Evolutionary conservation across 2,797 vertebrate species (phyloP).

Genomic region (Melanotaenia nigrans): DNA sequence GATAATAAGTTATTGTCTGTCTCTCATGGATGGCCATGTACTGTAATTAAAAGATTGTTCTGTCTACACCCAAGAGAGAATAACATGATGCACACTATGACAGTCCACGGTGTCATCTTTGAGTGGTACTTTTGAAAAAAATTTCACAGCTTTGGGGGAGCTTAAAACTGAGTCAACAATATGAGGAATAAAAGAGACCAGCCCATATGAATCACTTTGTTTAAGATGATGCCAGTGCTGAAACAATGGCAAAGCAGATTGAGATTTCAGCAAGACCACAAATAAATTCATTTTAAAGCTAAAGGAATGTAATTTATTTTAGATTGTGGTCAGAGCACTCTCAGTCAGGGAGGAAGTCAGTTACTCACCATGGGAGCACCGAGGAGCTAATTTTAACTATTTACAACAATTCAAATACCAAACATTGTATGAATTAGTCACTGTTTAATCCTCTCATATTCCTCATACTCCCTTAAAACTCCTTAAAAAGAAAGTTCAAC

Average conservation of each 20-base stretch:
- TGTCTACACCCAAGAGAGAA: slow-evolving; percentile 45
- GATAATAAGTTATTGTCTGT: slow-evolving; percentile 52
- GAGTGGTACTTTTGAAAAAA: slow-evolving; percentile 45
- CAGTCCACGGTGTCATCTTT: slow-evolving; percentile 51
- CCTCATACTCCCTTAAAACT: too few relatives aligned
- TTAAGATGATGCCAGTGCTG: slow-evolving; percentile 33
- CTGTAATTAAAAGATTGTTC: slow-evolving; percentile 64
- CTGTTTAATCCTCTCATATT: background rate
- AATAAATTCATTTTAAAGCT: background rate
- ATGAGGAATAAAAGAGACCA: slow-evolving; percentile 29
- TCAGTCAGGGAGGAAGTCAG: background rate
- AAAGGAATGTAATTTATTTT: too few relatives aligned
- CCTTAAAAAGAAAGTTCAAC: too few relatives aligned
- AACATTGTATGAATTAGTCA: background rate
- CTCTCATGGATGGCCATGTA: slow-evolving; percentile 20
- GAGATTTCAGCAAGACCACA: background rate
- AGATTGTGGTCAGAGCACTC: background rate
- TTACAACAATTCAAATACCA: background rate
- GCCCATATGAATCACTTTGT: slow-evolving; percentile 48
- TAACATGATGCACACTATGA: slow-evolving; percentile 43
- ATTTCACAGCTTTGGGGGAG: slow-evolving; percentile 30
- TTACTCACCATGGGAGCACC: background rate
- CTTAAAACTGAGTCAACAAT: slow-evolving; percentile 40
- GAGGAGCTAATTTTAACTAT: background rate
- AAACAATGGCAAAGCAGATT: background rate